These are phyloP conservation scores for Triplophysa siluroides DNA, from an alignment of 2,113 vertebrate species.

Conservation along the genomic window DNA sequence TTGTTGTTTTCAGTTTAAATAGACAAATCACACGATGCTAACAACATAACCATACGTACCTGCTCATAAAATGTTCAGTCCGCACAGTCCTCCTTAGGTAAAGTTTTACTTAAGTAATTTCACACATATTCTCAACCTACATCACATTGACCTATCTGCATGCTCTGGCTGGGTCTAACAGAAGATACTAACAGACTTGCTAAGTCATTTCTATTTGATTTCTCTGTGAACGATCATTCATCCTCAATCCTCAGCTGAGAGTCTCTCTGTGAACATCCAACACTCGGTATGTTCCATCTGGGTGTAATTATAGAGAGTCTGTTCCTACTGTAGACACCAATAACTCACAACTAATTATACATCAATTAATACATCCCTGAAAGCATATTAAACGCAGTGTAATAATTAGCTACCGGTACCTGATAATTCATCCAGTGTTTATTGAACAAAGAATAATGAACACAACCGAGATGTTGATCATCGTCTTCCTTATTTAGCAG, in stretches of 20 bases:
- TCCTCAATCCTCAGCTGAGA: constrained; percentile 25
- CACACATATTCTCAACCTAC: neutral
- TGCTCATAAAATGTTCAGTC: too few species aligned
- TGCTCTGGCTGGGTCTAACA: neutral
- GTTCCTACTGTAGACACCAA: constrained; percentile 50
- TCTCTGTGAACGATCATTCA: constrained; percentile 29
- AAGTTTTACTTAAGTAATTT: neutral
- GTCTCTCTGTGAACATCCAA: constrained; percentile 47
- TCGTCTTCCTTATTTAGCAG: constrained; percentile 34
- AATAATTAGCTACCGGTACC: constrained; percentile 53
- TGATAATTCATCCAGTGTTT: constrained; percentile 52
- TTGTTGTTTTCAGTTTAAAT: too few species aligned
- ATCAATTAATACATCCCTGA: constrained; percentile 57
- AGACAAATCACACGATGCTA: too few species aligned
- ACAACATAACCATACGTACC: too few species aligned
- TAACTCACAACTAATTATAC: constrained; percentile 56
- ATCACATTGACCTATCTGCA: constrained; percentile 3
- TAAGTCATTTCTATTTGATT: constrained; percentile 43
- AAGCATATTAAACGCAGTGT: constrained; percentile 54
- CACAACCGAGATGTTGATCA: constrained; percentile 35
- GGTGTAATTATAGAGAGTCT: constrained; percentile 52
- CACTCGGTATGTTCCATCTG: constrained; percentile 50
- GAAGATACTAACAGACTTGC: constrained; percentile 5
- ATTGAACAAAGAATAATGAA: constrained; percentile 50
- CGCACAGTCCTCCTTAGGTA: too few species aligned